Evolutionary conservation across 1,140 invertebrate genomes (phyloP).

Genomic region (Drosophila malerkotliana): DNA sequence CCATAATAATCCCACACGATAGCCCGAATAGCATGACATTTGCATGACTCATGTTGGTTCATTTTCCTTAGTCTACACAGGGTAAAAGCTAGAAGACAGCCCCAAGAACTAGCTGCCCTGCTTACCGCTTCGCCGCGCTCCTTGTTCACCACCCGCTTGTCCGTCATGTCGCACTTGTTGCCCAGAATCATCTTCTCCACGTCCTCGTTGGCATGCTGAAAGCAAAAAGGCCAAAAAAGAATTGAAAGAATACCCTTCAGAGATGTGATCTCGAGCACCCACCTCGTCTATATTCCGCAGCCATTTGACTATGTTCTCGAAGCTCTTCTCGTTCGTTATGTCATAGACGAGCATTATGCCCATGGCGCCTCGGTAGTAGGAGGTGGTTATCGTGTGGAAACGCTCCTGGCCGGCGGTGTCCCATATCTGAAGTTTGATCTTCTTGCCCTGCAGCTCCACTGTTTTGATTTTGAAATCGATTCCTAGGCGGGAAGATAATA

Average conservation of each 20-base stretch:
- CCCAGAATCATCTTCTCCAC: slow-evolving; percentile 99
- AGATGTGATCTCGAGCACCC: slow-evolving; percentile 17
- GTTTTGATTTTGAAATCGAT: slow-evolving; percentile 99
- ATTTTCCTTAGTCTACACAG: not conserved
- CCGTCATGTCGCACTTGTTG: slow-evolving; percentile 99
- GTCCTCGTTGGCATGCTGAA: slow-evolving; percentile 98
- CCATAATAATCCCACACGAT: too few species aligned
- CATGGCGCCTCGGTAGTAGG: slow-evolving; percentile 99
- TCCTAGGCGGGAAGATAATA: slow-evolving; percentile 86
- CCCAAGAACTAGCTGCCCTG: too few species aligned
- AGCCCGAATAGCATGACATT: too few species aligned
- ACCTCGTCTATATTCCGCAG: slow-evolving; percentile 98
- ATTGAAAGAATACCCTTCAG: not conserved
- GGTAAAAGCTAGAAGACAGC: slow-evolving; percentile 23
- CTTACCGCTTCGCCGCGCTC: slow-evolving; percentile 94
- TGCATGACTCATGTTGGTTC: too few species aligned
- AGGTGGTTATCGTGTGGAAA: slow-evolving; percentile 98
- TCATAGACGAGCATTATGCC: slow-evolving; percentile 99
- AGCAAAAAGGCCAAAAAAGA: slow-evolving; percentile 9
- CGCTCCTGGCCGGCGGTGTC: slow-evolving; percentile 93
- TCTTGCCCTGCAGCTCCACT: slow-evolving; percentile 98
- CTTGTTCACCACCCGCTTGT: slow-evolving; percentile 96
- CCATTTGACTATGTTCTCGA: slow-evolving; percentile 99
- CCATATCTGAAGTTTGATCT: slow-evolving; percentile 99
- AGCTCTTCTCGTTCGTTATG: slow-evolving; percentile 98